Evolutionary conservation across 2,888 invertebrate species (phyloP), one percentile per base, ranked within the genome.

Genomic region (Melipona beecheii): DNA sequence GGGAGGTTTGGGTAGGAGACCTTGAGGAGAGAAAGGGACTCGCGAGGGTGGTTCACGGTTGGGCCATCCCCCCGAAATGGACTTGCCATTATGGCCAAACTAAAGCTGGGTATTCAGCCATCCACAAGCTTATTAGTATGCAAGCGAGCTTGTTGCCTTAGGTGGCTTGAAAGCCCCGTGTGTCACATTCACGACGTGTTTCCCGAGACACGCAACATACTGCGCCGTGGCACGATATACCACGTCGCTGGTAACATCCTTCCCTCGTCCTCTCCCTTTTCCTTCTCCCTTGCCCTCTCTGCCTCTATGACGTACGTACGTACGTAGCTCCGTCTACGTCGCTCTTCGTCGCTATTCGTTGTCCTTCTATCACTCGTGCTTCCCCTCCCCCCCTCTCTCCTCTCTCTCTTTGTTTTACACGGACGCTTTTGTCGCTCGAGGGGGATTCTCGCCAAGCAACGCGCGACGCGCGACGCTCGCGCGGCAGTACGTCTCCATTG

Each of bases 111-210:
- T 91, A 92, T 92, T 93, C 92, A 92, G 90, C 91, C 88, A 93
- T 93, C 91, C 92, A 90, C 91, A 91, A 91, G 92, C 91, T 93
- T 91, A 93, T 94, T 94, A 93, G 93, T 93, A 93, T 93, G 94
- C 93, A 92, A 93, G 93, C 86, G 91, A 91, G 93, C 92, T 92
- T 91, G 93, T 93, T 93, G 92, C 92, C 91, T 92, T 92, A 92
- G 93, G 92, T 93, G 90, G 91, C 91, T 92, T 92, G 92, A 93
- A 93, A 92, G 93, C 93, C 91, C 90, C 89, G 91, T 91, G 91
- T 92, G 92, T 93, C 92, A 92, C 92, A 93, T 92, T 93, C 92
- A 93, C 91, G 90, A 92, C 91, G 91, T 91, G 92, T 91, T 92
- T 91, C 90, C 91, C 89, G 89, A 90, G 90, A 92, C 90, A 88